Conservation (phyloP, 2,113 vertebrate genomes). For the Gadus macrocephalus region DNA sequence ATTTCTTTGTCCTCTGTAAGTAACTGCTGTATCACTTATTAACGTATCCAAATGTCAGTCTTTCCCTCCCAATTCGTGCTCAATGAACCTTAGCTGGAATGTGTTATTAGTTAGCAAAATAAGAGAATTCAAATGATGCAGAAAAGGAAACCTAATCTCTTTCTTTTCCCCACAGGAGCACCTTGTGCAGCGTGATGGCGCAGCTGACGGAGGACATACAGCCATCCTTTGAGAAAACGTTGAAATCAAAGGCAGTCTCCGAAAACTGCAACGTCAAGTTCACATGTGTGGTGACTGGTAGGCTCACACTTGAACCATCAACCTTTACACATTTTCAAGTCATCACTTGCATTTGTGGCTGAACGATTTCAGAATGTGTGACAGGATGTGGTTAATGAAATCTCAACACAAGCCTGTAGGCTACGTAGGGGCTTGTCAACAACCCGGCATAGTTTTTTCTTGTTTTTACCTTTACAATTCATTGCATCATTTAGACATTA, state of each 20-base stretch:
- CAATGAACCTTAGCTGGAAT: too few species aligned
- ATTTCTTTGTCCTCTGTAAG: constrained; percentile 22
- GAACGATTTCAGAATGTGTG: too few species aligned
- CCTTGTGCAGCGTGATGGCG: constrained; percentile 93
- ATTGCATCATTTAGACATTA: too few species aligned
- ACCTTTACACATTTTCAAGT: not conserved
- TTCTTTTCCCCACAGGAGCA: constrained; percentile 81
- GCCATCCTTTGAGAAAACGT: constrained; percentile 89
- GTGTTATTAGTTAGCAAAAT: not conserved
- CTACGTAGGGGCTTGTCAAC: too few species aligned
- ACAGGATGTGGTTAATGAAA: too few species aligned
- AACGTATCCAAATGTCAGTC: not conserved
- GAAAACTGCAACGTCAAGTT: constrained; percentile 91
- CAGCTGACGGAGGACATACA: constrained; percentile 96
- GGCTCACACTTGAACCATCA: not conserved
- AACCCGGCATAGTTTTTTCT: too few species aligned
- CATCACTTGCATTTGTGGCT: not conserved
- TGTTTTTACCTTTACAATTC: too few species aligned
- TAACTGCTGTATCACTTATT: too few species aligned
- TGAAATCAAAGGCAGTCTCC: constrained; percentile 91
- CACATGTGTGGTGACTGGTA: constrained; percentile 94
- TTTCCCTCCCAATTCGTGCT: constrained; percentile 12
- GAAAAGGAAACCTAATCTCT: too few species aligned
- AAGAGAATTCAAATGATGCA: not conserved
- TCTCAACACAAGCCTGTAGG: too few species aligned